Conservation (phyloP, 2,797 vertebrate genomes). For the Notolabrus celidotus region DNA sequence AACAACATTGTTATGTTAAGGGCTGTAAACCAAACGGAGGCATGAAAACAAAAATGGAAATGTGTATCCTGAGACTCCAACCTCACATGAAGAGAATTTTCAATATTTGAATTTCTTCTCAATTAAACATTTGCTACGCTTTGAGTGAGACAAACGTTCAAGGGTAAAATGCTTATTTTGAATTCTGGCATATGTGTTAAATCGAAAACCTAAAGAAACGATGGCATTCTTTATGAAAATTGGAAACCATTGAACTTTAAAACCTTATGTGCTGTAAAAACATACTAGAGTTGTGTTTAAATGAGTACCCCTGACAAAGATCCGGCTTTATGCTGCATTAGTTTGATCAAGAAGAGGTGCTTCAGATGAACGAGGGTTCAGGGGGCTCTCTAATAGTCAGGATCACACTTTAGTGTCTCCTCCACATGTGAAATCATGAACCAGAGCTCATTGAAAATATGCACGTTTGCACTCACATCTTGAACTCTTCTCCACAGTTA, state of each 20-base stretch:
- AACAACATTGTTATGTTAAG: too few relatives aligned
- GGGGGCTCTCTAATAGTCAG: constrained; percentile 11
- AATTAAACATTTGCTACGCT: background rate
- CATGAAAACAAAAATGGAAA: background rate
- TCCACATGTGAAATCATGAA: constrained; percentile 36
- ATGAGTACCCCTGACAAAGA: background rate
- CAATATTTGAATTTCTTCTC: background rate
- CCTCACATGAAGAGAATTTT: background rate
- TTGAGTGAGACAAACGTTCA: too few relatives aligned
- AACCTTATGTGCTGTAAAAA: background rate
- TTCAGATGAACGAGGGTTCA: constrained; percentile 16
- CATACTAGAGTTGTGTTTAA: background rate
- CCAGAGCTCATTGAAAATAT: constrained; percentile 48
- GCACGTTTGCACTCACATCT: constrained; percentile 44
- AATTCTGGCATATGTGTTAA: too few relatives aligned
- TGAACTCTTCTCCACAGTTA: constrained; percentile 56
- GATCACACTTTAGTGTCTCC: constrained; percentile 32
- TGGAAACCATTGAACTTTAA: too few relatives aligned
- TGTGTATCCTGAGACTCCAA: background rate
- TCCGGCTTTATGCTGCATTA: background rate
- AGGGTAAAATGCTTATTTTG: too few relatives aligned
- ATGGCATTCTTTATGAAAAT: too few relatives aligned
- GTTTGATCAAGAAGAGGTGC: background rate
- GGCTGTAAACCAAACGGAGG: background rate
- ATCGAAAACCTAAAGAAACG: too few relatives aligned